A percentile compares a stretch with the other conserved stretches of the same genome.
Evolutionary conservation across 2,113 vertebrate genomes (phyloP).

Genomic region (Mola mola): DNA sequence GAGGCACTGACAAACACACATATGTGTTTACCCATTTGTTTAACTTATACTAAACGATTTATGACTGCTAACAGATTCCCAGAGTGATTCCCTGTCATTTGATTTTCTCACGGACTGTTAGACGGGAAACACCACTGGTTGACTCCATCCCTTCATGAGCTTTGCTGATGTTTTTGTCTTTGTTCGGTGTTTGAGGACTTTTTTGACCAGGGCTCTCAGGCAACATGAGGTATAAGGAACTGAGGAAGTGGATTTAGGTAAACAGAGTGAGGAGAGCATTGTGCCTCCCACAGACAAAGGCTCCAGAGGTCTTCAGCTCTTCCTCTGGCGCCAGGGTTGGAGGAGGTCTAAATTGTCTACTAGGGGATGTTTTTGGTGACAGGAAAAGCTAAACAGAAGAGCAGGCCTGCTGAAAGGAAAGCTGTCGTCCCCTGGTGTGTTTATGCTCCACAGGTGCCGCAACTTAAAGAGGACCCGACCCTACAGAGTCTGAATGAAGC

Average conservation of each 20-base stretch:
- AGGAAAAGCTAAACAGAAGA: conserved; percentile 74
- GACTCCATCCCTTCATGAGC: conserved; percentile 27
- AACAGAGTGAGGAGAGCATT: conserved; percentile 72
- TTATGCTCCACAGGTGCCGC: conserved; percentile 72
- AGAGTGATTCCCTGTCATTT: conserved; percentile 33
- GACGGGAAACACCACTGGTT: conserved; percentile 43
- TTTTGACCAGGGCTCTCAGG: conserved; percentile 42
- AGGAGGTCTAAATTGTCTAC: conserved; percentile 74
- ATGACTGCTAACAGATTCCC: conserved; percentile 35
- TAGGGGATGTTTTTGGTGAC: conserved; percentile 71
- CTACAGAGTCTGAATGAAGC: conserved; percentile 41
- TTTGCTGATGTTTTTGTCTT: conserved; percentile 48
- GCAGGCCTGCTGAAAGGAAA: conserved; percentile 65
- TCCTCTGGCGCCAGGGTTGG: conserved; percentile 64
- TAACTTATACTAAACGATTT: conserved; percentile 46
- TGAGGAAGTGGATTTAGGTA: conserved; percentile 70
- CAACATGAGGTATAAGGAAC: conserved; percentile 62
- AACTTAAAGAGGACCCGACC: conserved; percentile 56
- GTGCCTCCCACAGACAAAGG: conserved; percentile 60
- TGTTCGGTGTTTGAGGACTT: conserved; percentile 41
- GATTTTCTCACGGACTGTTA: too few species aligned
- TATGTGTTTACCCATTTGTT: conserved; percentile 28
- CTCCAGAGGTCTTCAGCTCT: conserved; percentile 60
- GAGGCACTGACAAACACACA: conserved; percentile 16
- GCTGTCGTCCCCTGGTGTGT: conserved; percentile 62